A percentile compares a stretch with the other conserved stretches of the same genome.
phyloP scores from a whole-genome alignment of 1,140 invertebrate species.

The Drosophila pandora region DNA sequence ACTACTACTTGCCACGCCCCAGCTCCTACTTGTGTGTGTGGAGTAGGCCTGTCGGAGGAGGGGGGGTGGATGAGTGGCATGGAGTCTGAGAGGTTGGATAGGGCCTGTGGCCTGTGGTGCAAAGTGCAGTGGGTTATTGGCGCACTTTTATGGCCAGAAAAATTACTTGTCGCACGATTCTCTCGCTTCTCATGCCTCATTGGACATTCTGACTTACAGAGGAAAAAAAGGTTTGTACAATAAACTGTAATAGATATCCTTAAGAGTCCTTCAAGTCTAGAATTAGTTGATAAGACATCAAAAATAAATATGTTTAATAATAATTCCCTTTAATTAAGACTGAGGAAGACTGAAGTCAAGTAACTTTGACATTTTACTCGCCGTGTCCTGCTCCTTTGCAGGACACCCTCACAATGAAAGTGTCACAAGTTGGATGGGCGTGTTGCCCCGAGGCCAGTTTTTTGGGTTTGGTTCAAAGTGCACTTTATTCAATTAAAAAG shows the following conservation, averaged over 20 bases:
- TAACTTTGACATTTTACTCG: neutral
- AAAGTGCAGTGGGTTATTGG: conserved; percentile 77
- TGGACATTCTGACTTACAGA: conserved; percentile 11
- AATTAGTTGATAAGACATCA: too few species aligned
- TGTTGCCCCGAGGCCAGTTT: conserved; percentile 10
- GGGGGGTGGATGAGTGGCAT: neutral
- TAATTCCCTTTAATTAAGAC: neutral
- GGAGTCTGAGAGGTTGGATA: neutral
- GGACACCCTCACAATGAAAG: conserved; percentile 70
- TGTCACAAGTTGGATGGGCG: conserved; percentile 68
- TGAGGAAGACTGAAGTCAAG: too few species aligned
- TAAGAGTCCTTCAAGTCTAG: too few species aligned
- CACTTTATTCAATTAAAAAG: conserved; percentile 79
- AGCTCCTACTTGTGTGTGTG: conserved; percentile 17
- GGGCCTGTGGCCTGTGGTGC: conserved; percentile 10
- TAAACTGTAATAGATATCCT: neutral
- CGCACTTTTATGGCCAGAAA: too few species aligned
- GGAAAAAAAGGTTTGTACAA: neutral
- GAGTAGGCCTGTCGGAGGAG: conserved; percentile 49
- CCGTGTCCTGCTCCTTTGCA: conserved; percentile 10
- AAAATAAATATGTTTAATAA: too few species aligned
- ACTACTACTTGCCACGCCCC: conserved; percentile 4
- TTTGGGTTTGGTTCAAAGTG: conserved; percentile 55
- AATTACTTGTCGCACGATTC: conserved; percentile 48
- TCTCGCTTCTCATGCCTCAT: conserved; percentile 37